Evolutionary conservation across 92 coral and sea anemone genomes (phyloP), one percentile per base, ranked within the genome.

Genomic region (Parazoanthus atlanticus): DNA sequence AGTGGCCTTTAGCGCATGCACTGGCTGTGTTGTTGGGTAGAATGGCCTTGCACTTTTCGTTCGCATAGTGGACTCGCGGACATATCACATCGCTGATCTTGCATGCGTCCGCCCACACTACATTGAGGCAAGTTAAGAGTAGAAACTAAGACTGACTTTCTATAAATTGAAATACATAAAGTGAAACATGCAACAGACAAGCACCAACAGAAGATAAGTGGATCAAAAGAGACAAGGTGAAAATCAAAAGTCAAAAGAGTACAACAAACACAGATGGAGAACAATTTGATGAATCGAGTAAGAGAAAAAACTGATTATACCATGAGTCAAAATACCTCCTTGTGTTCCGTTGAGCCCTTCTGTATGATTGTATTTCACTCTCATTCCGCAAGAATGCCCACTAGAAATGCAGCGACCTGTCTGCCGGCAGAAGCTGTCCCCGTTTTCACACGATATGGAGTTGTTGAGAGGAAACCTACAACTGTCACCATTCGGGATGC

Each of bases 81-180:
- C 86, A 82, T 21, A 82, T 70, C 8, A 82, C 76, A 17, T 82
- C 86, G 13, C 76, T 17, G 16, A 70, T 13, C 25, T 40, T 28
- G 47, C 86, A 82, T 15, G 86, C 86, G 17, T 11, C 76, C 1
- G 77, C 86, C 86, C 86, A 82, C 11, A 31, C 86, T 82, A 64
- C 12, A 26, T 4, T 74, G 58, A 64, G 13, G 34, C 54, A 33
- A 78, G 82, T 28, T 52, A 17, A 79, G 30, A 47, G 19, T 12
- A 52, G 56, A 12, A 7, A 38, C 58, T 52, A 52, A 52, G 58
- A 0, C 3, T 52, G 19, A 52, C 21, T 13, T 46, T 46, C 12
- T 46, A 9, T 7, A 46, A 46, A 46, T 9, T 46, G 49, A 7
- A 46, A 46, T 46, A 46, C 49, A 46, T 46, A 2, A 8, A 8